phyloP scores from a whole-genome alignment of 2,888 invertebrate species.

The Nemapogon koenigi region DNA sequence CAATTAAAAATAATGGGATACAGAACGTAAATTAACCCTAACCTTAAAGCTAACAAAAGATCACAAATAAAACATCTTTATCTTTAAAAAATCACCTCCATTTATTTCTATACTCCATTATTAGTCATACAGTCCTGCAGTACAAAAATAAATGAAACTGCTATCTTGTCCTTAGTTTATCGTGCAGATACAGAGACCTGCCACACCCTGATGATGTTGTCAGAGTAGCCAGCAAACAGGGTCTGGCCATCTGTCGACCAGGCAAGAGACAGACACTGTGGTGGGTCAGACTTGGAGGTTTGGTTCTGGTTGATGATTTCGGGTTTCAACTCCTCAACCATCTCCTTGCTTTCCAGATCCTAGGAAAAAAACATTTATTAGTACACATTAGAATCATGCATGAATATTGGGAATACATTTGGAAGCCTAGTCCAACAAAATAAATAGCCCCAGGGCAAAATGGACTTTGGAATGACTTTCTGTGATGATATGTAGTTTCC shows the following conservation, averaged over 20 bases:
- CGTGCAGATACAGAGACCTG: constrained; percentile 91
- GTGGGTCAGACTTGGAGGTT: constrained; percentile 85
- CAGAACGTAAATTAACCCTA: background rate
- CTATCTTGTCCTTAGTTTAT: constrained; percentile 51
- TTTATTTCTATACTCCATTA: constrained; percentile 53
- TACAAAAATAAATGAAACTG: constrained; percentile 59
- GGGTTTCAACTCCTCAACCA: constrained; percentile 98
- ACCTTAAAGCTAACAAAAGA: background rate
- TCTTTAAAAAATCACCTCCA: constrained; percentile 39
- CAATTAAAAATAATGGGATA: background rate
- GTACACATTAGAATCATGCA: too few relatives aligned
- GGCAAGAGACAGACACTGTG: constrained; percentile 95
- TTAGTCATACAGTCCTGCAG: constrained; percentile 21
- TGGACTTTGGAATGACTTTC: too few relatives aligned
- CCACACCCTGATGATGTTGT: constrained; percentile 98
- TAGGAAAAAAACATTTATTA: too few relatives aligned
- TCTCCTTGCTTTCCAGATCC: constrained; percentile 99
- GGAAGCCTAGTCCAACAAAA: too few relatives aligned
- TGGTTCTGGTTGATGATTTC: constrained; percentile 84
- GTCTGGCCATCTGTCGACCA: constrained; percentile 99
- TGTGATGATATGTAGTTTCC: too few relatives aligned
- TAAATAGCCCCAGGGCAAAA: too few relatives aligned
- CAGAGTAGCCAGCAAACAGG: constrained; percentile 97
- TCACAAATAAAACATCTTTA: constrained; percentile 37
- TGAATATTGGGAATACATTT: too few relatives aligned